Percentiles rank a stretch among this genome's conserved stretches.
Evolutionary conservation across 35 echinoderm and acorn worm genomes (phyloP).

Genomic region (Holothuria glaberrima): DNA sequence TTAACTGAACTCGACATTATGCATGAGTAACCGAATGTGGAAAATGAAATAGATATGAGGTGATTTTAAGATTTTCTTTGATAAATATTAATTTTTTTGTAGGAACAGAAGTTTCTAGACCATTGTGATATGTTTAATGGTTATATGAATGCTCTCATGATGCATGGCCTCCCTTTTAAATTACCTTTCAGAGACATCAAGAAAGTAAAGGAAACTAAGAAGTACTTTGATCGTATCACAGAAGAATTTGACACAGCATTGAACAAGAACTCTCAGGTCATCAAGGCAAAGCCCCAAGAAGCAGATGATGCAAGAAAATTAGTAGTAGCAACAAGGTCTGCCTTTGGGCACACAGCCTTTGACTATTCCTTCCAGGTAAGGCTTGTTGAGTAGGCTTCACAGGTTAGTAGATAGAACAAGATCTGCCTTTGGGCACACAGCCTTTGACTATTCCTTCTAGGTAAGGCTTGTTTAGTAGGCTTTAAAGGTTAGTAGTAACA

Average conservation of each 20-base stretch:
- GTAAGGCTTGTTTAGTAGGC: slow-evolving; percentile 22
- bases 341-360: slow-evolving; percentile 94
- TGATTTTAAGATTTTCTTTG: not conserved
- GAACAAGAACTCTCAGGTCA: slow-evolving; percentile 81
- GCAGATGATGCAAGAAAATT: slow-evolving; percentile 81
- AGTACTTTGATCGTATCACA: slow-evolving; percentile 85
- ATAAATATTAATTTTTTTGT: too few relatives aligned
- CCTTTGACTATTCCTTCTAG: slow-evolving; percentile 84
- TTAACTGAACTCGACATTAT: too few relatives aligned
- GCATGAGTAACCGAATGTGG: too few relatives aligned
- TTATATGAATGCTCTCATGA: not conserved
- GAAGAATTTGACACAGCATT: slow-evolving; percentile 89
- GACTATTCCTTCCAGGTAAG: slow-evolving; percentile 82
- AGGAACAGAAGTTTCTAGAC: too few relatives aligned
- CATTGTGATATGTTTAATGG: not conserved
- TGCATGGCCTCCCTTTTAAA: not conserved
- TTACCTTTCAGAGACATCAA: slow-evolving; percentile 83
- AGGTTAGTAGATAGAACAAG: slow-evolving; percentile 44
- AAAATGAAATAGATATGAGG: not conserved
- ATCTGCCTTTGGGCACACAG: slow-evolving; percentile 94
- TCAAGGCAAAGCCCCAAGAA: slow-evolving; percentile 76
- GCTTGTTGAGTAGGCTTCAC: not conserved
- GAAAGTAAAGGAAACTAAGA: slow-evolving; percentile 96
- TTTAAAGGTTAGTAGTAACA: not conserved
- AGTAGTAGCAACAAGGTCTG: slow-evolving; percentile 87